Base-by-base conservation (phyloP, 2,888 invertebrate species). In the Cryptops parisi region DNA sequence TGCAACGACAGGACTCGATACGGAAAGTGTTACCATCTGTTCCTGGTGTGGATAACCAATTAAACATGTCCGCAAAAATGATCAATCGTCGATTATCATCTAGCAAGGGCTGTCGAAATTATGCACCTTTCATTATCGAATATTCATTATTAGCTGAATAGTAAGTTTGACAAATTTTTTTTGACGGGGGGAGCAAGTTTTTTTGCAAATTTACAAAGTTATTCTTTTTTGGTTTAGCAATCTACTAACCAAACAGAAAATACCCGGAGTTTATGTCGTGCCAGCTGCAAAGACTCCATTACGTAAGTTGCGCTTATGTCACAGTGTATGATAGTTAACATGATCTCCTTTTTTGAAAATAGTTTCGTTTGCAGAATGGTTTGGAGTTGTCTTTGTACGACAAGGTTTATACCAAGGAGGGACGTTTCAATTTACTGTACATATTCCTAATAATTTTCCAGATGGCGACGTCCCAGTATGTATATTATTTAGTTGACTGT, bases 91-190 rank as follows among this genome's bases (percentile, higher is more conserved):
- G 68, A 64, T 60, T 62, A 3, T 60, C 62, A 15, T 60, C 59
- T 55, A 60, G 58, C n/a, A 60, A 59, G 43, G n/a, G n/a, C n/a
- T n/a, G n/a, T n/a, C 57, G 59, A 47, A 65, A 65, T 54, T 79
- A 84, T 67, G 79, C 80, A 44, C 77, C 81, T 60, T 84, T 83
- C 67, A 81, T 86, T 64, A 83, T 87, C 67, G 91, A 93, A 70
- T 91, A 91, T 64, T 81, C 84, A 62, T 81, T 91, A 61, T 78
- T 91, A 70, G 86, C 89, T 2, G 91, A 93, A 74, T 93, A 89
- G 90, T 91, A 78, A 80, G 84, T 76, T 47, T 2, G 26, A 47
- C 6, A 21, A 2, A 25, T 26, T 47, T 15, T 26, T 3, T 9
- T 17, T 4, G 5, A 4, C 5, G 12, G 21, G 17, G 9, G 21